Conservation (phyloP, 2,888 invertebrate genomes). For the Cheilosia vulpina region DNA sequence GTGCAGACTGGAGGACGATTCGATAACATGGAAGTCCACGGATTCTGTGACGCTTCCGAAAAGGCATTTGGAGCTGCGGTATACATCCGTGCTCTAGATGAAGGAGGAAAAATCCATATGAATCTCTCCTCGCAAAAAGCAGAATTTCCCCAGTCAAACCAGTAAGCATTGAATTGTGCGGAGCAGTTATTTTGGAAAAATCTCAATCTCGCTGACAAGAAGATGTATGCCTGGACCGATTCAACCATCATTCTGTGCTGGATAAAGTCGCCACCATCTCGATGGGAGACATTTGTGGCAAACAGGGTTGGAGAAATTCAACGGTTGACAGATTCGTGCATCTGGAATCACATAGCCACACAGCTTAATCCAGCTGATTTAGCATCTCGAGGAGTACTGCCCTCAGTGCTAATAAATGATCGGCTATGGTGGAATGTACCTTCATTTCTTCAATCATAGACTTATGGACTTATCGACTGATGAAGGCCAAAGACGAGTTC, state of each 20-base stretch:
- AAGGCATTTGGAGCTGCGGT: no score
- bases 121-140: no score
- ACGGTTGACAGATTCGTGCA: slow-evolving; percentile 7
- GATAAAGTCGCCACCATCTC: slow-evolving; percentile 29
- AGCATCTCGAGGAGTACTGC: slow-evolving; percentile 45
- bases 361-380: slow-evolving; percentile 67
- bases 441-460: not conserved
- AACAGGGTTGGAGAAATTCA: slow-evolving; percentile 64
- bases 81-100: no score
- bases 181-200: not conserved
- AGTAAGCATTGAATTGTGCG: not conserved
- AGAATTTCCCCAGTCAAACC: no score
- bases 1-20: no score
- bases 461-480: not conserved
- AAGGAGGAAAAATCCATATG: no score
- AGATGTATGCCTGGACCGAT: slow-evolving; percentile 30
- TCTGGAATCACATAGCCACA: slow-evolving; percentile 59
- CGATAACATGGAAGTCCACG: no score
- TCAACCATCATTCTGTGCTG: slow-evolving; percentile 59
- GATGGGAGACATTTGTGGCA: slow-evolving; percentile 1
- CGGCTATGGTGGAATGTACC: slow-evolving; percentile 1
- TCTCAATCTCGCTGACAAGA: not conserved
- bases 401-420: not conserved
- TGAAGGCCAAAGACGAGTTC: slow-evolving; percentile 1
- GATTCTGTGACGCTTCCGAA: no score